phyloP scores from a whole-genome alignment of 2,888 invertebrate genomes.

The Linnaemya tessellans region DNA sequence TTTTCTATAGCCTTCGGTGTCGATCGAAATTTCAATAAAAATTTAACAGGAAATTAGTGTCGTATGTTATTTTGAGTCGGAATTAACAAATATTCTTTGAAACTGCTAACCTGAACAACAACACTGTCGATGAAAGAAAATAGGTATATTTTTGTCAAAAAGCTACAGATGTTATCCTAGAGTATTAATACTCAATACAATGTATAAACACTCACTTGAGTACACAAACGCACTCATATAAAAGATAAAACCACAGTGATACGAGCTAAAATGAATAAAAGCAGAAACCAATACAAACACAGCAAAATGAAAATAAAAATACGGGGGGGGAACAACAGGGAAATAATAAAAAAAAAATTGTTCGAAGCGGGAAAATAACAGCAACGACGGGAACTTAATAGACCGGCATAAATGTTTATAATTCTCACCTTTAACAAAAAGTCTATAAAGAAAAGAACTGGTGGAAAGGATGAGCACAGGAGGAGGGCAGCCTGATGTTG shows the following conservation, averaged over 20 bases:
- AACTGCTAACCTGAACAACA: not conserved
- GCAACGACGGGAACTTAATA: constrained; percentile 53
- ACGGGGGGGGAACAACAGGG: constrained; percentile 37
- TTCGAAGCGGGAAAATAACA: constrained; percentile 6
- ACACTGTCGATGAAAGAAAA: not conserved
- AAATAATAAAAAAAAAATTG: not conserved
- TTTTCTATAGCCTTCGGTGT: no score
- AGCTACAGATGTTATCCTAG: constrained; percentile 54
- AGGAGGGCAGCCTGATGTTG: not conserved
- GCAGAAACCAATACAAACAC: constrained; percentile 34
- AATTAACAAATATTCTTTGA: no score
- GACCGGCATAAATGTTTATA: constrained; percentile 67
- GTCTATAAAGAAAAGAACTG: not conserved
- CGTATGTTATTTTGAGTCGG: no score
- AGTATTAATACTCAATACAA: constrained; percentile 37
- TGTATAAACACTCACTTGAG: constrained; percentile 9
- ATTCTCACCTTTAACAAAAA: constrained; percentile 68
- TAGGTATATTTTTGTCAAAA: not conserved
- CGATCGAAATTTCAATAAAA: no score
- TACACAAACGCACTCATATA: constrained; percentile 9
- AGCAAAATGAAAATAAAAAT: constrained; percentile 1
- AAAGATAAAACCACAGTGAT: constrained; percentile 67
- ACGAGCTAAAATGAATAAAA: constrained; percentile 38
- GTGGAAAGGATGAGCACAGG: constrained; percentile 3
- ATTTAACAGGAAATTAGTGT: no score